Evolutionary conservation across 2,113 vertebrate species (phyloP).

Genomic region (Pelusios castaneus): DNA sequence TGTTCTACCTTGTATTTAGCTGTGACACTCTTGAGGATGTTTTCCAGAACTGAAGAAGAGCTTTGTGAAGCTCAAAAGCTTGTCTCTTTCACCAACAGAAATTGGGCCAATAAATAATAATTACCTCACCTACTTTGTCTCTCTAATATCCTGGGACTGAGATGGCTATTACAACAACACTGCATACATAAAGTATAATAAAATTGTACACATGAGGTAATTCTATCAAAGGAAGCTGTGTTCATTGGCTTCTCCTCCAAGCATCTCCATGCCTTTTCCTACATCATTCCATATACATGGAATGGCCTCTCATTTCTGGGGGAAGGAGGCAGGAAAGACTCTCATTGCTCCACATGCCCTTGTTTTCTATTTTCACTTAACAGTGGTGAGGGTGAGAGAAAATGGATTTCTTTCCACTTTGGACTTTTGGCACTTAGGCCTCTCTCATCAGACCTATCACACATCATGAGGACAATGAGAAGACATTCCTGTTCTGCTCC

Average conservation of each 20-base stretch:
- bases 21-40: not conserved
- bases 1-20: not conserved
- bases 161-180: not conserved
- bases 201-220: not conserved
- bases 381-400: not conserved
- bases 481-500: not conserved
- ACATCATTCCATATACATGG: not conserved
- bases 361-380: not conserved
- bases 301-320: not conserved
- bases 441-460: not conserved
- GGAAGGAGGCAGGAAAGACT: not conserved
- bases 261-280: not conserved
- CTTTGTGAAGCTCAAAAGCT: not conserved
- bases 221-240: not conserved
- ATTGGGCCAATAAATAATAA: not conserved
- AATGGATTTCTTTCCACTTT: not conserved
- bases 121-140: not conserved
- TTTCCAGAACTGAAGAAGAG: not conserved
- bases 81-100: not conserved
- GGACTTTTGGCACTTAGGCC: not conserved
- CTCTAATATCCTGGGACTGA: not conserved
- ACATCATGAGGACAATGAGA: not conserved
- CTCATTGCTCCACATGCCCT: not conserved
- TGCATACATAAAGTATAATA: not conserved
- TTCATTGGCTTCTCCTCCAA: not conserved